These are phyloP conservation scores for Illadopsis cleaveri DNA, from an alignment of 2,113 vertebrate species.

Conservation along the genomic window DNA sequence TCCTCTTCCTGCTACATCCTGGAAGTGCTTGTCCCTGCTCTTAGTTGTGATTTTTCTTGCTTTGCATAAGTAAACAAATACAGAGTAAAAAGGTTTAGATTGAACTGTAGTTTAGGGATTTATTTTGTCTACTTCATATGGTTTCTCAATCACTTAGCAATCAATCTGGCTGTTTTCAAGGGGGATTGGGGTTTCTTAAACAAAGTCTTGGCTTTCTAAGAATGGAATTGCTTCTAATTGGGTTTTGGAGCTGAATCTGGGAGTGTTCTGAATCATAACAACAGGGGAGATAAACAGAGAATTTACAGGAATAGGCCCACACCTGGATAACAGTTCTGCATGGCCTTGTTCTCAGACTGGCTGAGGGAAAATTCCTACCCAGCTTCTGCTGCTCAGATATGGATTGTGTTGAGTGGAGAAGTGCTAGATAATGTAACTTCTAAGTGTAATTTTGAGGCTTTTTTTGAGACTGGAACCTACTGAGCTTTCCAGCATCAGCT, in stretches of 20 bases:
- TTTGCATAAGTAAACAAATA: background rate
- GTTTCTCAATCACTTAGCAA: background rate
- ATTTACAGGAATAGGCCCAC: background rate
- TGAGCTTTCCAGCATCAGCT: background rate
- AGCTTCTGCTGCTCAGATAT: background rate
- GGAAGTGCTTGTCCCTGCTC: background rate
- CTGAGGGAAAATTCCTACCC: background rate
- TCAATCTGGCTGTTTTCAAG: background rate
- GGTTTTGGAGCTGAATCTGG: background rate
- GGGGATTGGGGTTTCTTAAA: background rate
- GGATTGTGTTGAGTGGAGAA: background rate
- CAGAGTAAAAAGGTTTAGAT: background rate
- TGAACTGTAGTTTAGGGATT: background rate
- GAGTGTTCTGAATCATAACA: background rate
- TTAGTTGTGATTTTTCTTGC: background rate
- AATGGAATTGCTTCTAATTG: background rate
- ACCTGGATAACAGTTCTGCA: background rate
- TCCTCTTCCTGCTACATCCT: background rate
- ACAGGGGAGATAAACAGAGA: background rate
- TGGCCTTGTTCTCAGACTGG: background rate
- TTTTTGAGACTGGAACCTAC: background rate
- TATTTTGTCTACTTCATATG: background rate
- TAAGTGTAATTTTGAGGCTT: background rate
- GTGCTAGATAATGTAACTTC: background rate
- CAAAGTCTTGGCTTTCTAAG: background rate